Base-by-base conservation (phyloP, 2,797 vertebrate species). In the Acipenser ruthenus region DNA sequence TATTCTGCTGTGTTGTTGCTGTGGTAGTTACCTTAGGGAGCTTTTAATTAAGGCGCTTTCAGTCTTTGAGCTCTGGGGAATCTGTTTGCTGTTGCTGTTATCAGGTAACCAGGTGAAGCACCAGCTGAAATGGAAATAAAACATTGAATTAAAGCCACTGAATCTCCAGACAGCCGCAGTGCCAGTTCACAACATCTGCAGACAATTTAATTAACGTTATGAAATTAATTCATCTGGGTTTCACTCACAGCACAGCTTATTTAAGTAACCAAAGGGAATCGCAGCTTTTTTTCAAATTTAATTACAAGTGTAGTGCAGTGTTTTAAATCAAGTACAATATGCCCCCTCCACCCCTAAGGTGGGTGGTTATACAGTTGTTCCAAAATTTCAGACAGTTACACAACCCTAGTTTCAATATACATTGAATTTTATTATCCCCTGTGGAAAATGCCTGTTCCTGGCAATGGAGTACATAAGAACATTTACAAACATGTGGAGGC, bases 81-180 rank as follows among this genome's bases (percentile, higher is more conserved):
- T 7, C 55, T n/a, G 2, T n/a, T 11, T n/a, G 10, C 10, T 58
- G 55, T n/a, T 50, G 37, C 60, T 64, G 74, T 76, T 80, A 72
- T 75, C 67, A 70, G 65, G 77, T 69, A 76, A 78, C 74, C 58
- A 48, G 65, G 18, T 51, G 56, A 6, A 61, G 65, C 58, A 52
- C 13, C 37, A 48, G n/a, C 18, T 61, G 63, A 60, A 10, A 65
- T 8, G 47, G 49, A 50, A 58, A n/a, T 58, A 58, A 37, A 58
- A n/a, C 55, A 58, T 13, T 58, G 2, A 11, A 7, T n/a, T n/a
- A 53, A 13, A 58, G 55, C 55, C 15, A 13, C 55, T 58, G 55
- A n/a, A 9, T 58, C 55, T 13, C 55, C 55, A 58, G 55, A 58
- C 15, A 58, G 55, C 55, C 37, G 37, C 4, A 37, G 37, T 37